Evolutionary conservation across 2,888 invertebrate genomes (phyloP).

Genomic region (Cenopis cana): DNA sequence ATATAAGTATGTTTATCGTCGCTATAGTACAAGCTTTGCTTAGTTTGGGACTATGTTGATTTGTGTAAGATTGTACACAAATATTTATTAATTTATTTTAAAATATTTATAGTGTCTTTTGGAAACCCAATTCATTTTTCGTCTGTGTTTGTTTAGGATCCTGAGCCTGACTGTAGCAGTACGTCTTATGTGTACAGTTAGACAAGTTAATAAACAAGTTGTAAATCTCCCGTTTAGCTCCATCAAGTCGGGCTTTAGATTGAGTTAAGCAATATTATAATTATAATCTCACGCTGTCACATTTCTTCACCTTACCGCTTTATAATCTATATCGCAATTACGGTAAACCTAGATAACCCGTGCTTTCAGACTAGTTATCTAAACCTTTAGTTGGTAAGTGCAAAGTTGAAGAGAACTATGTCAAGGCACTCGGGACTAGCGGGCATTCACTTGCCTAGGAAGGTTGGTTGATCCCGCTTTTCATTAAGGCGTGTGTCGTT

Average conservation of each 20-base stretch:
- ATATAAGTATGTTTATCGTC: too few relatives aligned
- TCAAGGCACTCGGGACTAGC: slow-evolving; percentile 70
- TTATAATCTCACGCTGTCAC: not conserved
- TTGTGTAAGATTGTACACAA: too few relatives aligned
- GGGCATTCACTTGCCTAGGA: slow-evolving; percentile 57
- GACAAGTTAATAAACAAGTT: slow-evolving; percentile 1
- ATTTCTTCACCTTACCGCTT: not conserved
- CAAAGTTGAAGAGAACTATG: slow-evolving; percentile 58
- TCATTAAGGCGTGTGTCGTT: too few relatives aligned
- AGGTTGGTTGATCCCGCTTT: slow-evolving; percentile 23
- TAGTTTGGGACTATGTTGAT: too few relatives aligned
- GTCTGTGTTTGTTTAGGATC: too few relatives aligned
- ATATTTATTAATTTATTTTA: too few relatives aligned
- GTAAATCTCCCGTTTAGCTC: not conserved
- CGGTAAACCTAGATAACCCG: slow-evolving; percentile 3
- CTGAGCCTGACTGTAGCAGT: too few relatives aligned
- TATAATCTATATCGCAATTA: slow-evolving; percentile 2
- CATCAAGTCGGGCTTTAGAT: too few relatives aligned
- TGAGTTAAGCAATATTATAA: too few relatives aligned
- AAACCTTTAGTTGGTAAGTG: slow-evolving; percentile 30
- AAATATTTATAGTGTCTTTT: too few relatives aligned
- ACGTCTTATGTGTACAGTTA: not conserved
- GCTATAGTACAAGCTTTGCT: too few relatives aligned
- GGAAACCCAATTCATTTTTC: too few relatives aligned
- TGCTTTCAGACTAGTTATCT: slow-evolving; percentile 18